These are phyloP conservation scores for Hexactinellida sp. DNA, from an alignment of 37 sponge, comb jelly and placozoan species.

Conservation along the genomic window DNA sequence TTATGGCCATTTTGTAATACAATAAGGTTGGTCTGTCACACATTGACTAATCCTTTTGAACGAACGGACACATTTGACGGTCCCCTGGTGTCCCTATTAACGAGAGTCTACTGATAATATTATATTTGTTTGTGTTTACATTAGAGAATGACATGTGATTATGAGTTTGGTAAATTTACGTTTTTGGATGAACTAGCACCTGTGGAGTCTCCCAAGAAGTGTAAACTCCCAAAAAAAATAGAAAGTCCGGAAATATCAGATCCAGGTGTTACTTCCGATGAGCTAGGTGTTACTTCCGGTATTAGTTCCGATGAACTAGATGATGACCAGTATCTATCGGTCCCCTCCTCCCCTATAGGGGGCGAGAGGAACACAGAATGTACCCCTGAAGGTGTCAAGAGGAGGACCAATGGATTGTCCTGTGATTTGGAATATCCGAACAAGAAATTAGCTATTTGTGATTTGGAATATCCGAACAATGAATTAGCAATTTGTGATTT, in stretches of 20 bases:
- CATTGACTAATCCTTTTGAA: background rate
- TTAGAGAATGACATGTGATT: constrained; percentile 2
- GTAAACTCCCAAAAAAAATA: background rate
- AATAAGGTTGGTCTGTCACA: no score
- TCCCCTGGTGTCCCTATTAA: no score
- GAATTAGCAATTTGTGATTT: no score
- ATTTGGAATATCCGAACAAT: background rate
- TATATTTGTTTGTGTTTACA: no score
- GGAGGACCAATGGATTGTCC: background rate
- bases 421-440: background rate
- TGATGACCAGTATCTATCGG: no score
- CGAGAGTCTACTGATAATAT: no score
- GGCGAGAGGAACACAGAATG: no score
- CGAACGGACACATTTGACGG: no score
- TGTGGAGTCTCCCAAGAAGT: background rate
- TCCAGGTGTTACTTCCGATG: background rate
- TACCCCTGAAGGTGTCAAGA: background rate
- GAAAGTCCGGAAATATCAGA: background rate
- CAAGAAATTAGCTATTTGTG: background rate
- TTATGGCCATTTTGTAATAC: no score
- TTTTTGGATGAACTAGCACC: background rate
- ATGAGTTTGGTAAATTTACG: background rate
- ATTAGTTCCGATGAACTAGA: no score
- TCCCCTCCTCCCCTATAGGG: no score
- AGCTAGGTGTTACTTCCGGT: no score